phyloP scores from a whole-genome alignment of 2,888 invertebrate genomes.

The Brenthis daphne region DNA sequence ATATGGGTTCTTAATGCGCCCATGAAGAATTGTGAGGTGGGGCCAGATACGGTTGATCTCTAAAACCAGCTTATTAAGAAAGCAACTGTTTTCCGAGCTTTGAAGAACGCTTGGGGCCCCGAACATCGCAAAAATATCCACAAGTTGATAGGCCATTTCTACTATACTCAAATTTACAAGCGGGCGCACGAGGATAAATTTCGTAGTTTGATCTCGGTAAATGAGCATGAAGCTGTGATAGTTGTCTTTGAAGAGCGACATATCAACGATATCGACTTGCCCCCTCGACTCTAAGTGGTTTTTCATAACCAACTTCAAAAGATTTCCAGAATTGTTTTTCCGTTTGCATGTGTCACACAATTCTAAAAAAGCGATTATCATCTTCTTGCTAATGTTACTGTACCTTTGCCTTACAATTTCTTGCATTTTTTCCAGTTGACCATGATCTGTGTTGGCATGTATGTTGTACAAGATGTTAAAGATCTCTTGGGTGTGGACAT shows the following conservation, averaged over 20 bases:
- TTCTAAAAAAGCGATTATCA: not conserved
- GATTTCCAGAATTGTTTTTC: not conserved
- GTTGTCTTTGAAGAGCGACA: not conserved
- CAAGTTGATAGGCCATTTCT: not conserved
- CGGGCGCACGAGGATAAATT: constrained; percentile 2
- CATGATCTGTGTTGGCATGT: not conserved
- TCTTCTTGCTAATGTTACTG: not conserved
- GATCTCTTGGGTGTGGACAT: not conserved
- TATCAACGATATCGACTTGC: not conserved
- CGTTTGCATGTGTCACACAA: not conserved
- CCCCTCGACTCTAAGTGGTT: not conserved
- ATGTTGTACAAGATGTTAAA: not conserved
- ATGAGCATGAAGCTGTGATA: not conserved
- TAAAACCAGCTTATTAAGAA: not conserved
- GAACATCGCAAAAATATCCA: constrained; percentile 3
- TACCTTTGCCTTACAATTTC: not conserved
- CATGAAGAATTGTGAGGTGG: not conserved
- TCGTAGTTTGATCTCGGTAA: constrained; percentile 1
- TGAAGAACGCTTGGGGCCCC: constrained; percentile 4
- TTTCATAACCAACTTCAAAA: not conserved
- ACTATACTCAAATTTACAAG: not conserved
- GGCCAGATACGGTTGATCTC: not conserved
- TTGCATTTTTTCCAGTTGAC: not conserved
- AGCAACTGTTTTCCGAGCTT: not conserved
- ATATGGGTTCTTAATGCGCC: not conserved